phyloP scores from a whole-genome alignment of 2,113 vertebrate genomes.

The Delphinapterus leucas region DNA sequence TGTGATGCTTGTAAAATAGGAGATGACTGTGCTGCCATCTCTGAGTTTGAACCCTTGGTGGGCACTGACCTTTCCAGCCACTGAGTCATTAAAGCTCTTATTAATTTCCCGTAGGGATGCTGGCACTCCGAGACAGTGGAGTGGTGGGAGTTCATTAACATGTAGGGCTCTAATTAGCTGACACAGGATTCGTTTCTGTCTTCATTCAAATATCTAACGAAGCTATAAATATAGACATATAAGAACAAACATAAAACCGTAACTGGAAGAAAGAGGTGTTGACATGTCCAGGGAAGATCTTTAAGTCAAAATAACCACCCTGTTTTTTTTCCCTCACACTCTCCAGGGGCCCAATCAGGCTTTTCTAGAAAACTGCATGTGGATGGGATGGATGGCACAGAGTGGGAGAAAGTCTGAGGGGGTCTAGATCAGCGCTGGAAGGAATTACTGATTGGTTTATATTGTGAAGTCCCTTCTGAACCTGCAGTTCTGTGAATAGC shows the following conservation, averaged over 20 bases:
- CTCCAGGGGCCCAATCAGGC: background rate
- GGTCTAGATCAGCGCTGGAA: background rate
- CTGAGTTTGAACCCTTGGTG: constrained; percentile 75
- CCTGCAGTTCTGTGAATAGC: constrained; percentile 11
- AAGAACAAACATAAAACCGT: background rate
- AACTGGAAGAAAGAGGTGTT: background rate
- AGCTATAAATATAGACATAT: constrained; percentile 48
- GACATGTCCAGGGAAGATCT: background rate
- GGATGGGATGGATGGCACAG: background rate
- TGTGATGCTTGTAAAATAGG: constrained; percentile 68
- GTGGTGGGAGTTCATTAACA: constrained; percentile 81
- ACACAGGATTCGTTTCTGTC: constrained; percentile 72
- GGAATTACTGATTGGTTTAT: constrained; percentile 13
- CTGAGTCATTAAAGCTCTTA: constrained; percentile 81
- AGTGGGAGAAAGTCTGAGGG: background rate
- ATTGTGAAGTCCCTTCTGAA: constrained; percentile 6
- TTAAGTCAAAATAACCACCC: background rate
- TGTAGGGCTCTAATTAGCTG: constrained; percentile 80
- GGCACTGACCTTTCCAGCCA: constrained; percentile 81
- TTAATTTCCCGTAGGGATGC: constrained; percentile 82
- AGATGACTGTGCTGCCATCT: constrained; percentile 61
- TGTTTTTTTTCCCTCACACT: background rate
- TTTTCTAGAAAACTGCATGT: background rate
- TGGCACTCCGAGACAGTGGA: constrained; percentile 70
- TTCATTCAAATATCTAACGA: constrained; percentile 44